Base-by-base conservation (phyloP, 2,888 invertebrate genomes). In the Nasonia oneida region DNA sequence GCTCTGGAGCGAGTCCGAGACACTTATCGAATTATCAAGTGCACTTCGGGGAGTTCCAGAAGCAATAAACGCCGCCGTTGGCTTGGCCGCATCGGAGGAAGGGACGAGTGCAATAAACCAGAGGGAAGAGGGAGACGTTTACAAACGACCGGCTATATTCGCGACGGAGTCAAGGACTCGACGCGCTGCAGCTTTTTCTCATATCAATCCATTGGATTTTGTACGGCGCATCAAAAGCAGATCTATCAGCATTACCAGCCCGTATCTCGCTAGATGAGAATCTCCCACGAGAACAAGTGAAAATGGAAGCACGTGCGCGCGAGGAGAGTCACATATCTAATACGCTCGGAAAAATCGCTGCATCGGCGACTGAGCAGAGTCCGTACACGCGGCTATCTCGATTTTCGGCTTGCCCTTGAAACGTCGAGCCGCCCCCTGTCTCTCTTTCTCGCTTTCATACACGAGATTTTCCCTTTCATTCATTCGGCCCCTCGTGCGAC, bases 31-130 rank as follows among this genome's bases (percentile, higher is more conserved):
- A 85, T 83, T 85, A 87, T 87, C 83, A 83, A 84, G 61, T 61
- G 75, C 75, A 81, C 85, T 84, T 86, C 53, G n/a, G 67, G 87
- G 74, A 85, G 78, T 86, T 86, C 84, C 64, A 86, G 87, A 84
- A 84, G 88, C 89, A 88, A 88, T 90, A 89, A 90, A 87, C 86
- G 87, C 76, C 77, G 39, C 39, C 39, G 14, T 73, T 33, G 50
- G 73, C 74, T 79, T 74, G 2, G 71, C 57, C 57, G 8, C n/a
- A n/a, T 15, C 2, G 18, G 3, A 18, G 15, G 15, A 61, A 23
- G n/a, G 77, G 77, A 67, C 81, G 83, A 53, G 75, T 37, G 83
- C 81, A 83, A 87, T 81, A 87, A 87, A 81, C 57, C 42, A 76
- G n/a, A 76, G 37, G 39, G 39, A 76, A 47, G 33, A 37, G 37